Percentiles rank a stretch among this genome's conserved stretches.
Evolutionary conservation across 2,797 vertebrate species (phyloP).

Genomic region (Coregonus ussuriensis): DNA sequence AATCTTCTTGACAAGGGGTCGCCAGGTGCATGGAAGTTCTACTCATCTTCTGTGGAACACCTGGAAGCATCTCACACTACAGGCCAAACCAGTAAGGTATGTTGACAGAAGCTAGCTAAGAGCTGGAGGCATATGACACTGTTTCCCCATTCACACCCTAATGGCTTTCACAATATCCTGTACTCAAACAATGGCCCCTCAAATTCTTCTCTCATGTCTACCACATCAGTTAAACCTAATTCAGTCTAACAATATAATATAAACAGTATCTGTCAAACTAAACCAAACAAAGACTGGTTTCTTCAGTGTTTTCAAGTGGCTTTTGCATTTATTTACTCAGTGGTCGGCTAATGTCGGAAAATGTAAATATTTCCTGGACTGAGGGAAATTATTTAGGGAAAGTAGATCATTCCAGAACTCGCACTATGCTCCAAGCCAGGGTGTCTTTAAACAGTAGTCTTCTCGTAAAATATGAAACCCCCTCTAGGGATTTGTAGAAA

Average conservation of each 20-base stretch:
- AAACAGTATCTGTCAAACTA: conserved; percentile 38
- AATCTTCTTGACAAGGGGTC: conserved; percentile 12
- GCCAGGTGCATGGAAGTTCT: conserved; percentile 51
- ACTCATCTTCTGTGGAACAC: conserved; percentile 35
- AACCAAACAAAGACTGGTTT: conserved; percentile 13
- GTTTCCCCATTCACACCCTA: not conserved
- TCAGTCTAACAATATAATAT: conserved; percentile 16
- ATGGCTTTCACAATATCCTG: conserved; percentile 9
- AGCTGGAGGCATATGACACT: conserved; percentile 11
- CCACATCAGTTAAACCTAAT: not conserved
- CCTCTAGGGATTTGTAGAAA: not conserved
- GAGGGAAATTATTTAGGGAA: conserved; percentile 24
- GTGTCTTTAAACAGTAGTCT: not conserved
- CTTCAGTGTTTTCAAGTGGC: conserved; percentile 18
- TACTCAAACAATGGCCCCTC: not conserved
- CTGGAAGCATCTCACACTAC: conserved; percentile 40
- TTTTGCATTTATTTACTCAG: conserved; percentile 47
- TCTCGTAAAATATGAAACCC: not conserved
- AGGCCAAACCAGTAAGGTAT: conserved; percentile 17
- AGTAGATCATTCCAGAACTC: conserved; percentile 2
- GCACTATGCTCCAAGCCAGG: not conserved
- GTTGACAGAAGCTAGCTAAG: not conserved
- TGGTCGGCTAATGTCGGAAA: conserved; percentile 35
- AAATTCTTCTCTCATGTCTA: not conserved
- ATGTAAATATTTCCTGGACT: conserved; percentile 47